Conservation (phyloP, 2,888 invertebrate genomes). For the Philhelius pedissequus region DNA sequence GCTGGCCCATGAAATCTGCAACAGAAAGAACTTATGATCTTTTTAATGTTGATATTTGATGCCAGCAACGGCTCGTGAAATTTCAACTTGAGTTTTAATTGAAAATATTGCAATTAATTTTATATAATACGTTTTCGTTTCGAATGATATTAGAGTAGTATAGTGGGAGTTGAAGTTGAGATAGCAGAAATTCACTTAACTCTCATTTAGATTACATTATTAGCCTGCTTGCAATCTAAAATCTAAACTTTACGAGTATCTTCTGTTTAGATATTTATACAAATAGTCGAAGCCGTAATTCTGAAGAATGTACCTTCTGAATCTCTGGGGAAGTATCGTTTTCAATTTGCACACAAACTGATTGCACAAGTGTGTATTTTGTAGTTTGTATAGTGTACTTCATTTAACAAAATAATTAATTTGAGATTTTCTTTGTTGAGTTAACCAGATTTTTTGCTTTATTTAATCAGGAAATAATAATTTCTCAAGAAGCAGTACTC, state of each 20-base stretch:
- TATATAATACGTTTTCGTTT: not conserved
- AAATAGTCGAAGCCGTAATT: too few species aligned
- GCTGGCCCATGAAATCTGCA: not conserved
- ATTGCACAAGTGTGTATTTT: not conserved
- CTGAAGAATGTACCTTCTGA: not conserved
- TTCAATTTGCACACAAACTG: not conserved
- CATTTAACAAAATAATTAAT: too few species aligned
- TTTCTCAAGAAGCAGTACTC: too few species aligned
- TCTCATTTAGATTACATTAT: not conserved
- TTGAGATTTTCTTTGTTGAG: too few species aligned
- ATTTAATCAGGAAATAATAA: too few species aligned
- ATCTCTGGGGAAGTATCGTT: not conserved
- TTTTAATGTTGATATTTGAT: not conserved
- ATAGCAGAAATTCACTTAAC: not conserved
- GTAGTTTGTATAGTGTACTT: not conserved
- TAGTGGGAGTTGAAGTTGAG: not conserved
- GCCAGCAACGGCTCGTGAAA: not conserved
- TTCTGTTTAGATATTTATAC: not conserved
- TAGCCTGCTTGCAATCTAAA: not conserved
- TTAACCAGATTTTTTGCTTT: too few species aligned
- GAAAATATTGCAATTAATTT: conserved; percentile 2
- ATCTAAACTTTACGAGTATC: not conserved
- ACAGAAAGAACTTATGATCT: not conserved
- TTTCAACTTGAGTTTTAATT: not conserved
- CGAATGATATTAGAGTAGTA: not conserved